These are phyloP conservation scores for Olivierus martensii DNA, from an alignment of 1,140 invertebrate species.

Conservation along the genomic window DNA sequence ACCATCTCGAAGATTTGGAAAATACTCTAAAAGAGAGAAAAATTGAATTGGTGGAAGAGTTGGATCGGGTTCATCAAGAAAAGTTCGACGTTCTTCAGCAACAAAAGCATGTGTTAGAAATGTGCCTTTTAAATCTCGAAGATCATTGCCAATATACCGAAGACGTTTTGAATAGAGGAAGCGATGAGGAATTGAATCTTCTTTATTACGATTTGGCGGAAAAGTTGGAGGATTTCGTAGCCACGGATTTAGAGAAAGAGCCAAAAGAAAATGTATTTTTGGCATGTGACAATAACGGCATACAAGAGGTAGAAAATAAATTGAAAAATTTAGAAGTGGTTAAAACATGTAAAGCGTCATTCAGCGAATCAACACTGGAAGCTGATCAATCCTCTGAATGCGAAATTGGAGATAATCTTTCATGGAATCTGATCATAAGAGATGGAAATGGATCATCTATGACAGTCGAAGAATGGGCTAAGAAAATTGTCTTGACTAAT, in stretches of 20 bases:
- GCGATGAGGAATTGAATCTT: slow-evolving; percentile 37
- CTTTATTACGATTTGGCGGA: slow-evolving; percentile 36
- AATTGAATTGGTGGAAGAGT: slow-evolving; percentile 28
- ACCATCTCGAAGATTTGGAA: not conserved
- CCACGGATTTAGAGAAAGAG: slow-evolving; percentile 26
- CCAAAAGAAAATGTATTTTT: slow-evolving; percentile 34
- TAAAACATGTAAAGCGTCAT: slow-evolving; percentile 30
- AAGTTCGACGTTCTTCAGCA: slow-evolving; percentile 32
- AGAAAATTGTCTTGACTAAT: slow-evolving; percentile 12
- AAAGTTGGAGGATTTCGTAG: slow-evolving; percentile 32
- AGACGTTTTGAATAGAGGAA: slow-evolving; percentile 33
- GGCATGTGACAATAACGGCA: slow-evolving; percentile 27
- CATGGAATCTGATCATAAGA: slow-evolving; percentile 31
- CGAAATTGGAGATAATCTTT: slow-evolving; percentile 23
- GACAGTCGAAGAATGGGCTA: slow-evolving; percentile 23
- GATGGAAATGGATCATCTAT: slow-evolving; percentile 29
- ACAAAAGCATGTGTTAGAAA: slow-evolving; percentile 31
- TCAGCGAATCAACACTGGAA: slow-evolving; percentile 30
- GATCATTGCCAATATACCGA: slow-evolving; percentile 35
- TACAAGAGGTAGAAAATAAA: slow-evolving; percentile 26
- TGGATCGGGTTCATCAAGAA: slow-evolving; percentile 28
- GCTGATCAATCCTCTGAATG: slow-evolving; percentile 32
- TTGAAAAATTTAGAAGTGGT: slow-evolving; percentile 28
- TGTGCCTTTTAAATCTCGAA: slow-evolving; percentile 31
- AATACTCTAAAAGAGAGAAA: slow-evolving; percentile 23